These are phyloP conservation scores for Sapayoa aenigma DNA, from an alignment of 2,113 vertebrate species.

Conservation along the genomic window DNA sequence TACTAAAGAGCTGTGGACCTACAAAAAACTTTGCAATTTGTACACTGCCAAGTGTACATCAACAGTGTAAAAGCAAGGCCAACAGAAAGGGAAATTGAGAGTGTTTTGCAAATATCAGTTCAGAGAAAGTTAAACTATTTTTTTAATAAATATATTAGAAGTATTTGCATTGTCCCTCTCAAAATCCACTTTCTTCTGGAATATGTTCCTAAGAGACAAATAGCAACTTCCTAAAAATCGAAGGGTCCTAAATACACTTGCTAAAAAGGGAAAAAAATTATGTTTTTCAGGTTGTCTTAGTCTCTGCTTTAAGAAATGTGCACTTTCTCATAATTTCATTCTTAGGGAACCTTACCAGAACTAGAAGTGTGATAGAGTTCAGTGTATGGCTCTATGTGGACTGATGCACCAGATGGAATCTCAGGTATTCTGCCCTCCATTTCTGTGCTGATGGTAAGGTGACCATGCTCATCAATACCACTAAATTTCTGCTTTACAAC, in stretches of 20 bases:
- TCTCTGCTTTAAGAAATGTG: neutral
- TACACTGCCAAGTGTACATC: neutral
- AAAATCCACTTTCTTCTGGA: neutral
- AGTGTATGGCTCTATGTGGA: slow-evolving; percentile 85
- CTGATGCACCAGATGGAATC: slow-evolving; percentile 70
- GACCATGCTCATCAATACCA: slow-evolving; percentile 90
- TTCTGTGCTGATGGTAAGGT: slow-evolving; percentile 87
- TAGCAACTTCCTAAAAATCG: neutral
- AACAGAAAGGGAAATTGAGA: neutral
- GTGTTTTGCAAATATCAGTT: neutral
- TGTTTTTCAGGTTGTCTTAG: neutral
- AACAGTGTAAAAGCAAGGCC: neutral
- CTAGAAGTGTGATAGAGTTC: slow-evolving; percentile 87
- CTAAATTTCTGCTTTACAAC: slow-evolving; percentile 84
- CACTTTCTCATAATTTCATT: neutral
- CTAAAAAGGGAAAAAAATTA: neutral
- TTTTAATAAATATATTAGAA: neutral
- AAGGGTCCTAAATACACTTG: neutral
- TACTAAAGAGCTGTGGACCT: neutral
- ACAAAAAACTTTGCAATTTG: neutral
- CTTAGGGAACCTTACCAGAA: slow-evolving; percentile 72
- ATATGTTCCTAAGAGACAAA: neutral
- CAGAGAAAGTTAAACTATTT: neutral
- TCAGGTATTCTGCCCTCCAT: slow-evolving; percentile 86
- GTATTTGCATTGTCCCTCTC: neutral